These are phyloP conservation scores for Rhinoderma darwinii DNA, from an alignment of 2,113 vertebrate genomes.

Conservation along the genomic window DNA sequence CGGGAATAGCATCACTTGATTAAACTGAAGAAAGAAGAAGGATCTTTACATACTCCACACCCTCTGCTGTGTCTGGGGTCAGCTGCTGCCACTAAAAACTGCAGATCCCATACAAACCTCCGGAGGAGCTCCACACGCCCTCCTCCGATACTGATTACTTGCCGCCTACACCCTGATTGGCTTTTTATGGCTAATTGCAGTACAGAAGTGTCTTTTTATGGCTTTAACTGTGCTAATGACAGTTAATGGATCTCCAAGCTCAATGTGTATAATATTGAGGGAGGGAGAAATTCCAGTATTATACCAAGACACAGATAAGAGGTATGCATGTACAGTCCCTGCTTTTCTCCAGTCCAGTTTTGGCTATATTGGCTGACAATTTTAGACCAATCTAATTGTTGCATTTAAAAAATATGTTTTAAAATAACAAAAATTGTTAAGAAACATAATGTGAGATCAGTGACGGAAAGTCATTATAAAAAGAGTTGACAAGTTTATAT, in stretches of 20 bases:
- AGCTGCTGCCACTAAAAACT: conserved; percentile 1
- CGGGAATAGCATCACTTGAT: not conserved
- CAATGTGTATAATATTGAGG: conserved; percentile 5
- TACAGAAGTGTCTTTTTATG: conserved; percentile 54
- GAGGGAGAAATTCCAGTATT: conserved; percentile 16
- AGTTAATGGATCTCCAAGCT: conserved; percentile 31
- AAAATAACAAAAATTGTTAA: not conserved
- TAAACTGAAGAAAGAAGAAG: not conserved
- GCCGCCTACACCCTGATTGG: conserved; percentile 49
- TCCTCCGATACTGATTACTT: conserved; percentile 35
- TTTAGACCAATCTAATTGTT: not conserved
- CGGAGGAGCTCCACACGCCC: conserved; percentile 29
- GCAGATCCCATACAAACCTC: conserved; percentile 23
- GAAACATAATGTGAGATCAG: too few species aligned
- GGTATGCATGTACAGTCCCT: not conserved
- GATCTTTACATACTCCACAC: not conserved
- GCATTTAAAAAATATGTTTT: not conserved
- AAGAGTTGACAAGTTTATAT: too few species aligned
- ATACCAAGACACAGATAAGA: not conserved
- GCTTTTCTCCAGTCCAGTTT: not conserved
- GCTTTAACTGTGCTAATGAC: conserved; percentile 50
- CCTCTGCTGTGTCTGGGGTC: not conserved
- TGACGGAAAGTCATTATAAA: too few species aligned
- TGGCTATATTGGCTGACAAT: not conserved
- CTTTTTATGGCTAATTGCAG: conserved; percentile 57